Base-by-base conservation (phyloP, 2,888 invertebrate species). In the Rhagonycha fulva region DNA sequence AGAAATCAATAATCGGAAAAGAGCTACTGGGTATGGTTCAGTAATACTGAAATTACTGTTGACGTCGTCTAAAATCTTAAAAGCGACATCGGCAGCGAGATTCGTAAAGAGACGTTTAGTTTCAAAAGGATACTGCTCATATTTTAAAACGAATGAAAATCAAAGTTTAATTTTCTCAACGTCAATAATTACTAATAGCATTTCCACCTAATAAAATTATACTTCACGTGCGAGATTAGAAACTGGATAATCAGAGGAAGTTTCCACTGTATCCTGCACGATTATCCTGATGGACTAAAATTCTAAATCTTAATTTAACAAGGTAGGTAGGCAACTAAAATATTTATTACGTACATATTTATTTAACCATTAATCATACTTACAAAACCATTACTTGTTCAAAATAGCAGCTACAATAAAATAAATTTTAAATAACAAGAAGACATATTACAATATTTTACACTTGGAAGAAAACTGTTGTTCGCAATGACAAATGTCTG, bases 21-120 rank as follows among this genome's bases (percentile, higher is more conserved):
- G 71, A 72, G 47, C 66, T 72, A 67, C 67, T 66, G 71, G 66
- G 66, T 71, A 71, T 66, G 71, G 71, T 32, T 71, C 63, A 71
- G 63, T 71, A 66, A 30, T 66, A 71, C 66, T 72, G 60, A 47
- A 72, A 72, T 72, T 72, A 72, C 71, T 67, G 63, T 72, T 72
- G 71, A 72, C 71, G 67, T 67, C 71, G 71, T 72, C 66, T 66
- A 66, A 67, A 72, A 72, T 72, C 71, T 24, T 72, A 72, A 72
- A 72, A 72, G 71, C 71, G 47, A 14, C 28, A 72, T 24, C 62
- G 47, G 60, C 28, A 72, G 32, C 30, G 24, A 26, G 66, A 32
- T 60, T 72, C 14, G 26, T 72, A 63, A 72, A 72, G 32, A 47
- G 66, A 66, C 66, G 71, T 72, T 23, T 28, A 67, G 26, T 66